Evolutionary conservation across 2,888 invertebrate genomes (phyloP).

Genomic region (Onthophagus sagittarius): DNA sequence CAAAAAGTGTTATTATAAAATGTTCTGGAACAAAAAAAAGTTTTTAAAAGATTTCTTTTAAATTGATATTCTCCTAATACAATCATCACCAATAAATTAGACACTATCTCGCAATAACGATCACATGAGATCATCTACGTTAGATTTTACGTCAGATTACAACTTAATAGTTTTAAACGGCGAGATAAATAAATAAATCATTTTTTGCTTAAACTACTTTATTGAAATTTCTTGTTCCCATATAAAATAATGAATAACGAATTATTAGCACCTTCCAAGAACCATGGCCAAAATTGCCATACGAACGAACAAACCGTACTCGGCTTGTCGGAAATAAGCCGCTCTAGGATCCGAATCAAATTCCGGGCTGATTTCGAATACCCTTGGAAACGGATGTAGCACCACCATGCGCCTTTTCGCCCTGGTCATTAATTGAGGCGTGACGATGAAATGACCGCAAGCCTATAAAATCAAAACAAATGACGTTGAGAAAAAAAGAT

Average conservation of each 20-base stretch:
- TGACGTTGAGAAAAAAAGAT: background rate
- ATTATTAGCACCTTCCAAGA: constrained; percentile 57
- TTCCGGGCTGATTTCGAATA: constrained; percentile 90
- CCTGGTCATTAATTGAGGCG: constrained; percentile 91
- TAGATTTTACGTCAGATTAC: background rate
- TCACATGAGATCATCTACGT: background rate
- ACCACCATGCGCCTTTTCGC: constrained; percentile 94
- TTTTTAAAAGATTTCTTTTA: too few relatives aligned
- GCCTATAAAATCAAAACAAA: constrained; percentile 55
- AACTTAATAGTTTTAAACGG: background rate
- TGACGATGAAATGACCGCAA: constrained; percentile 84
- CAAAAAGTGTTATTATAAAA: too few relatives aligned
- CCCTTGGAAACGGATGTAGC: constrained; percentile 94
- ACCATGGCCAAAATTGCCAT: constrained; percentile 96
- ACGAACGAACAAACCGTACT: constrained; percentile 95
- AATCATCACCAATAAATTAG: too few relatives aligned
- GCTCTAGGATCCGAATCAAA: constrained; percentile 96
- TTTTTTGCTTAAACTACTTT: background rate
- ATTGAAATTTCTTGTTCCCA: background rate
- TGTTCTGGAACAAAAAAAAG: too few relatives aligned
- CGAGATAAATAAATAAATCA: background rate
- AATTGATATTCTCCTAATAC: too few relatives aligned
- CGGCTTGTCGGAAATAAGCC: constrained; percentile 97
- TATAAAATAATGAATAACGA: background rate
- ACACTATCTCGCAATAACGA: too few relatives aligned